phyloP scores from a whole-genome alignment of 2,888 invertebrate genomes.

The Cantharis lateralis region DNA sequence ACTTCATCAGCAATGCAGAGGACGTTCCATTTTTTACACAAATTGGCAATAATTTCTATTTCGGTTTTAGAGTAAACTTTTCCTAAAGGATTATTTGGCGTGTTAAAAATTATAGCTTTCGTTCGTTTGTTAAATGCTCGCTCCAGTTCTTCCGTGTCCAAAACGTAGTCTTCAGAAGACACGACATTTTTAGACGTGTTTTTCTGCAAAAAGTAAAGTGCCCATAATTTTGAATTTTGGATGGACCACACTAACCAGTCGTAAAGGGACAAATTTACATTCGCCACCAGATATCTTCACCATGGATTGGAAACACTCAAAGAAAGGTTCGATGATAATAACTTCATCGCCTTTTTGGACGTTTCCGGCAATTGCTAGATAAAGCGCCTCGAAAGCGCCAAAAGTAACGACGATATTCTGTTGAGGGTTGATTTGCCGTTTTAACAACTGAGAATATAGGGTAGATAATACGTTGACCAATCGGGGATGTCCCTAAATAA shows the following conservation, averaged over 20 bases:
- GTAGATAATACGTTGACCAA: slow-evolving; percentile 83
- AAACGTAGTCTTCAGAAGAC: slow-evolving; percentile 84
- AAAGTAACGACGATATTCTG: slow-evolving; percentile 87
- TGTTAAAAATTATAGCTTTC: slow-evolving; percentile 94
- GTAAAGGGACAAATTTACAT: slow-evolving; percentile 84
- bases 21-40: slow-evolving; percentile 92
- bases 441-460: slow-evolving; percentile 80
- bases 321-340: slow-evolving; percentile 97
- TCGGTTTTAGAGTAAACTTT: slow-evolving; percentile 81
- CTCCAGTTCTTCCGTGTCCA: slow-evolving; percentile 81
- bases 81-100: slow-evolving; percentile 96
- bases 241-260: slow-evolving; percentile 65
- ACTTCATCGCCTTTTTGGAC: slow-evolving; percentile 88
- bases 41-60: slow-evolving; percentile 75
- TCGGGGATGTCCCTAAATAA: slow-evolving; percentile 82
- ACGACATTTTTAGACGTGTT: slow-evolving; percentile 41
- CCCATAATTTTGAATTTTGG: neutral
- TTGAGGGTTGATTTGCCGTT: slow-evolving; percentile 76
- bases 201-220: neutral
- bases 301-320: slow-evolving; percentile 98
- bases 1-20: slow-evolving; percentile 96
- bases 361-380: slow-evolving; percentile 80
- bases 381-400: slow-evolving; percentile 96
- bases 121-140: slow-evolving; percentile 84
- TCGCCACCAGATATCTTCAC: slow-evolving; percentile 85